Evolutionary conservation across 2,113 vertebrate genomes (phyloP).

Genomic region (Mystacornis crossleyi): DNA sequence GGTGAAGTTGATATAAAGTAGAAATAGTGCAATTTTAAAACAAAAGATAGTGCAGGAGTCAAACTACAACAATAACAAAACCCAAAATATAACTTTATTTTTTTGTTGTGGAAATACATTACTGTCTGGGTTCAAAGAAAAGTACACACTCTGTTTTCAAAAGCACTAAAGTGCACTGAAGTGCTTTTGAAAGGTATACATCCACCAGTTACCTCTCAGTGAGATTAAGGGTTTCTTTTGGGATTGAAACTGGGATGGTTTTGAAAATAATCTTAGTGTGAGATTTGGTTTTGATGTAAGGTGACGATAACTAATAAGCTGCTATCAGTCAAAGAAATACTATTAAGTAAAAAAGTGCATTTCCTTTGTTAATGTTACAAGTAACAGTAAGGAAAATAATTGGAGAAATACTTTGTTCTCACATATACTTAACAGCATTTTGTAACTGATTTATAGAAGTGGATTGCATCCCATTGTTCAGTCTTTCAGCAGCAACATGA

Average conservation of each 20-base stretch:
- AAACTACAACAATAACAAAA: slow-evolving; percentile 4
- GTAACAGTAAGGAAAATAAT: neutral
- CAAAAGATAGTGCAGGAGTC: slow-evolving; percentile 63
- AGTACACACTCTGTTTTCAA: neutral
- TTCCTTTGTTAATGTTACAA: neutral
- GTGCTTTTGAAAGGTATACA: neutral
- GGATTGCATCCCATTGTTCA: neutral
- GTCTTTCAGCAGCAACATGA: neutral
- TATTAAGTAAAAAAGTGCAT: slow-evolving; percentile 10
- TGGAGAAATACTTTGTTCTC: neutral
- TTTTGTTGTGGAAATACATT: neutral
- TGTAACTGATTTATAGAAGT: neutral
- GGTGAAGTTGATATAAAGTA: slow-evolving; percentile 43
- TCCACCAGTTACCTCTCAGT: neutral
- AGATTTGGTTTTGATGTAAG: neutral
- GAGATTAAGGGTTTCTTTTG: neutral
- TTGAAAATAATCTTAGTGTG: neutral
- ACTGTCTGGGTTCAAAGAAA: neutral
- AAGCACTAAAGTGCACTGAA: neutral
- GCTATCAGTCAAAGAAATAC: neutral
- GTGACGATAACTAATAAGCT: neutral
- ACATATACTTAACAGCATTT: neutral
- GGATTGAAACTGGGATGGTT: neutral
- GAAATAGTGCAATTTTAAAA: slow-evolving; percentile 69
- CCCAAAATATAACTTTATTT: neutral